Evolutionary conservation across 2,888 invertebrate species (phyloP), one percentile per base, ranked within the genome.

Genomic region (Melanophora roralis): DNA sequence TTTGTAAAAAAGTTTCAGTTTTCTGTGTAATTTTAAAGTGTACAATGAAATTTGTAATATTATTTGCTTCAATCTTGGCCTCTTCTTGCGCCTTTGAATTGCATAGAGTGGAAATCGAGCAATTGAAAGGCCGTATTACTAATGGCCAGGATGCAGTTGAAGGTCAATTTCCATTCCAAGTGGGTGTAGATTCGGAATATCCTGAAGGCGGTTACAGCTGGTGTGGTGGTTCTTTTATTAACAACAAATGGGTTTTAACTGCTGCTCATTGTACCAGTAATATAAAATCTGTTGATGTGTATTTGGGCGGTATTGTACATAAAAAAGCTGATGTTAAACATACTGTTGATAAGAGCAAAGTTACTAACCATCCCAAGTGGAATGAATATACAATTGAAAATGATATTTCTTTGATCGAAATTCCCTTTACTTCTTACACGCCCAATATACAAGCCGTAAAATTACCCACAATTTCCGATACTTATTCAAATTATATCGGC

Each of bases 141-240:
- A 84, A 84, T 23, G 85, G 85, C 19, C 59, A 82, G 14, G 51
- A 68, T 2, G 85, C 85, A n/a, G 12, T 34, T 0, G n/a, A 6
- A 7, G 82, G 74, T 12, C 79, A 84, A 53, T 85, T 86, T 62
- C 84, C 83, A 7, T 85, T 84, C 45, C 89, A 89, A 82, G 88
- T 84, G 16, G 88, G 86, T 2, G 79, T 87, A 21, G 76, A 78
- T 16, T 23, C 76, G n/a, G 81, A 78, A 16, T 32, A 34, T 7
- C 1, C 21, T 3, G 62, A 64, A 8, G 81, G 84, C 0, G 68
- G 84, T 34, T n/a, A n/a, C n/a, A n/a, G n/a, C n/a, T 88, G 86
- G 86, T 88, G 89, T 77, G 88, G 88, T 74, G 88, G 88, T 45
- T 87, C 88, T 49, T 73, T 88, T 71, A 85, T 88, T 59, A 82